phyloP scores from a whole-genome alignment of 2,888 invertebrate genomes.

The Amiota mariae region DNA sequence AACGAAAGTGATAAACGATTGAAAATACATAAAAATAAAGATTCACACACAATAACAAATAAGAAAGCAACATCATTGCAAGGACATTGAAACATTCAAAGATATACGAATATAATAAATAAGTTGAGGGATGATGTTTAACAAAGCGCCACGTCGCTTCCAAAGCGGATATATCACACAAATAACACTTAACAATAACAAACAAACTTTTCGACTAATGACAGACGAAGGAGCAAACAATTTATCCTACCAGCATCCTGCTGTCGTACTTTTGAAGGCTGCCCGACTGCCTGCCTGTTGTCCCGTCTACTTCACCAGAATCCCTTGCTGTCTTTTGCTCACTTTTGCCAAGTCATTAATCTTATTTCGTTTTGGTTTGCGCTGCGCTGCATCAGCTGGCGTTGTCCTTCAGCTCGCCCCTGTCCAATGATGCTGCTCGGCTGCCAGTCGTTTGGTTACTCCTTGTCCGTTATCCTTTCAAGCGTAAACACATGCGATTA shows the following conservation, averaged over 20 bases:
- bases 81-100: slow-evolving; percentile 8
- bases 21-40: slow-evolving; percentile 15
- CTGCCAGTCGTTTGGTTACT: slow-evolving; percentile 12
- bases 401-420: background rate
- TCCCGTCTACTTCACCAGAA: background rate
- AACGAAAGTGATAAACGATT: slow-evolving; percentile 65
- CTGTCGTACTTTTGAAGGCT: slow-evolving; percentile 37
- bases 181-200: slow-evolving; percentile 71
- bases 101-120: slow-evolving; percentile 16
- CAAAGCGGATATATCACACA: slow-evolving; percentile 55
- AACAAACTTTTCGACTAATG: slow-evolving; percentile 72
- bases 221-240: slow-evolving; percentile 68
- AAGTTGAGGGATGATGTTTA: slow-evolving; percentile 27
- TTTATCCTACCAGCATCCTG: slow-evolving; percentile 62
- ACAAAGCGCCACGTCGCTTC: too few species aligned
- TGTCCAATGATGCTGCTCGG: background rate
- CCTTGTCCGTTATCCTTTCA: slow-evolving; percentile 67
- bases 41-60: background rate
- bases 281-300: background rate
- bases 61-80: slow-evolving; percentile 30
- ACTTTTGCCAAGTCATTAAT: slow-evolving; percentile 68
- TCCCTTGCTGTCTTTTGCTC: background rate
- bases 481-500: slow-evolving; percentile 73
- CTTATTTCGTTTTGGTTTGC: slow-evolving; percentile 64
- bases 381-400: slow-evolving; percentile 9